Base-by-base conservation (phyloP, 2,888 invertebrate genomes). In the Mythimna vitellina region DNA sequence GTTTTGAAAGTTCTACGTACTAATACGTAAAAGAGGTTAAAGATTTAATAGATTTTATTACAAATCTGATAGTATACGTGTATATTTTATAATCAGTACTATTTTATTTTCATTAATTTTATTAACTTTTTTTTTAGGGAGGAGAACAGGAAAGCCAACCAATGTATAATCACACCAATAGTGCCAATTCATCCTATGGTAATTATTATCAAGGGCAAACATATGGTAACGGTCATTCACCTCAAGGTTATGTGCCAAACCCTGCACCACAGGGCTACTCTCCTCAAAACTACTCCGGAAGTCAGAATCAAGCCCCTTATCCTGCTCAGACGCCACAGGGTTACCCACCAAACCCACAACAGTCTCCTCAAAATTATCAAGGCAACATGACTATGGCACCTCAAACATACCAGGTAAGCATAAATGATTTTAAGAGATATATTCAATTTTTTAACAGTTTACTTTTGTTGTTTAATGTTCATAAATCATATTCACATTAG, bases 381-480 rank as follows among this genome's bases (percentile, higher is more conserved):
- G 94, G 92, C 57, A 94, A 89, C 82, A 94, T 96, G 83, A 93
- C 93, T 49, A 96, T 96, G 83, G 93, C 95, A 64, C 92, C 96
- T 58, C 97, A 97, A 86, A 92, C 96, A 77, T 97, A 96, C 81
- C 97, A 97, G 92, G 97, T 95, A 90, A 83, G 71, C 78, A 67
- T 32, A 29, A 12, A 46, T 32, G 14, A 42, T 46, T 17, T 61
- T 25, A 35, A 9, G 7, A 68, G 25, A 35, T 9, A 9, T n/a
- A 49, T 12, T 20, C 0, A 32, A 35, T n/a, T 58, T 4, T 9
- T 35, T 51, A 14, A 6, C 12, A 54, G 25, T 54, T 25, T 51
- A 51, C 1, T 51, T 9, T 51, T 3, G 12, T 42, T 5, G 42
- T 42, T 42, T 14, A 42, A 42, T 14, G 5, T 42, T 42, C 14